A percentile compares a stretch with the other conserved stretches of the same genome.
Conservation (phyloP, 1,140 invertebrate species). For the Papilio polytes region DNA sequence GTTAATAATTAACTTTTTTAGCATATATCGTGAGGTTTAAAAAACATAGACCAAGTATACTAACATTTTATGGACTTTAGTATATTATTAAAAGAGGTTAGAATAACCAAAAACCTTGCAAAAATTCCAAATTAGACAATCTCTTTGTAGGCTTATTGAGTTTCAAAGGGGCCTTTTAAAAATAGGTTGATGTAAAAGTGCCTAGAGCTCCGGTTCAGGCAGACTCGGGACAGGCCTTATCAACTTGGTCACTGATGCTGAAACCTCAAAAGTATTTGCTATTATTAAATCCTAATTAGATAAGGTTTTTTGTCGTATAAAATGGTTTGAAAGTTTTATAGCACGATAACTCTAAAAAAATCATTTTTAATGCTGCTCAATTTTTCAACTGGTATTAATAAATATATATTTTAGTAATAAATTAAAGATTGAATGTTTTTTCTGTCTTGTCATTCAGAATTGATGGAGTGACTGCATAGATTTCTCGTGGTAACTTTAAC, state of each 20-base stretch:
- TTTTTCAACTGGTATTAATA: no score
- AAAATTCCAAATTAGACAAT: background rate
- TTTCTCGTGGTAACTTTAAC: background rate
- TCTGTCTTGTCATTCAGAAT: no score
- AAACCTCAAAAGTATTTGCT: background rate
- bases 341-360: no score
- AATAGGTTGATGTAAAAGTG: constrained; percentile 5
- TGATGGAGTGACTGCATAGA: background rate
- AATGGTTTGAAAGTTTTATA: background rate
- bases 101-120: background rate
- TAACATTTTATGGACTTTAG: background rate
- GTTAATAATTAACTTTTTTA: no score
- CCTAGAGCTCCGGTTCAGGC: background rate
- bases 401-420: no score
- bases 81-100: background rate
- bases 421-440: no score
- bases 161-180: constrained; percentile 3
- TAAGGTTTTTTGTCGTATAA: background rate
- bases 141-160: constrained; percentile 14
- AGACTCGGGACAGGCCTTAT: background rate
- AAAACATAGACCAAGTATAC: background rate
- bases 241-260: background rate
- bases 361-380: no score
- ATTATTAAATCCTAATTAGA: background rate
- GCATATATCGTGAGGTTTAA: no score